A percentile compares a stretch with the other conserved stretches of the same genome.
Conservation (phyloP, 2,888 invertebrate species). For the Syrista parreyssii region DNA sequence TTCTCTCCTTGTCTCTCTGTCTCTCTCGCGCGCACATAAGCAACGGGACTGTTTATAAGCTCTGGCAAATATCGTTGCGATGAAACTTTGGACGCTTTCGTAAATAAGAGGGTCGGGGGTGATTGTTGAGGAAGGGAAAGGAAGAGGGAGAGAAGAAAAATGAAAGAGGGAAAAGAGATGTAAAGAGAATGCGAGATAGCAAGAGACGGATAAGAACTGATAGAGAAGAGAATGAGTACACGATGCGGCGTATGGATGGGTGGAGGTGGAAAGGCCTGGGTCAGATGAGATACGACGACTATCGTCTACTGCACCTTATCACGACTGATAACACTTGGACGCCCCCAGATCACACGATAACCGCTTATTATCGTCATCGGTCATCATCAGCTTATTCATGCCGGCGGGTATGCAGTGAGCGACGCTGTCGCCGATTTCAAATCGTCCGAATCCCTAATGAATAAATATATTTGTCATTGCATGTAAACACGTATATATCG, state of each 20-base stretch:
- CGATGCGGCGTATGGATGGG: constrained; percentile 13
- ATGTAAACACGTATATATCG: neutral
- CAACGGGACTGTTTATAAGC: neutral
- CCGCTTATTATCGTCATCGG: constrained; percentile 54
- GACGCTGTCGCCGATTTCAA: neutral
- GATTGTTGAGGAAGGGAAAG: constrained; percentile 9
- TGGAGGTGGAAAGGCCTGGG: constrained; percentile 57
- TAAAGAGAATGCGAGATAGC: constrained; percentile 18
- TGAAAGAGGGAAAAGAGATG: constrained; percentile 22
- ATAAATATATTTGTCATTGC: neutral
- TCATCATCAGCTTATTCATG: constrained; percentile 29
- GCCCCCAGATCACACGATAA: constrained; percentile 66
- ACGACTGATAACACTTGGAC: constrained; percentile 60
- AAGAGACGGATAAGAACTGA: constrained; percentile 11
- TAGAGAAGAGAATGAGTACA: neutral
- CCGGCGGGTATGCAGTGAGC: too few species aligned
- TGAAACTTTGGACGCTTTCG: constrained; percentile 22
- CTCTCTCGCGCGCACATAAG: neutral
- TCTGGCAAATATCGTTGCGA: neutral
- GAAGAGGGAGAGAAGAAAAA: constrained; percentile 27
- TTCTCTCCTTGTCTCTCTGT: neutral
- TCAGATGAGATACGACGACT: constrained; percentile 61
- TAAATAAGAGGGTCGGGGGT: constrained; percentile 9
- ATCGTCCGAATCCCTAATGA: neutral
- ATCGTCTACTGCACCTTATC: constrained; percentile 54